Base-by-base conservation (phyloP, 2,888 invertebrate genomes). In the Timema podura region DNA sequence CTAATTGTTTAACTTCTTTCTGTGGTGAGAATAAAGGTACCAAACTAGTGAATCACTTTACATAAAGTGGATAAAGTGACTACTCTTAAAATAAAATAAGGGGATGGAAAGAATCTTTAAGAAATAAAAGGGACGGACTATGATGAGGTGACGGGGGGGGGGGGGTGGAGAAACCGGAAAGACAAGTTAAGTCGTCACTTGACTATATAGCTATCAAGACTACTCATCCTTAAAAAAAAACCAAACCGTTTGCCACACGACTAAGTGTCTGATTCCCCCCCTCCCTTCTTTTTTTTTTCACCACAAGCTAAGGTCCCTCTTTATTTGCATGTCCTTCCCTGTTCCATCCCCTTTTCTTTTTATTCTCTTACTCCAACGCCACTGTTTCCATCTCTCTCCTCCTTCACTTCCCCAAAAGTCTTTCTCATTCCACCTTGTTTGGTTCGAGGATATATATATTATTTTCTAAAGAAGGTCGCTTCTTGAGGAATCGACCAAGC, bases 291-390 rank as follows among this genome's bases (percentile, higher is more conserved):
- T 30, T 30, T 30, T 30, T 30, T 30, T 30, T 30, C 30, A 30
- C 30, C 30, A 30, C 30, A 30, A 30, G 30, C 3, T 30, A 30
- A 30, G 30, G 30, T 30, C 59, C 48, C 69, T 69, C 69, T 69
- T 30, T 69, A 69, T 69, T 69, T 69, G 69, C 69, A 69, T 69
- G 66, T 66, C 48, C 69, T 68, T 61, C 65, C 59, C 48, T 57
- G 45, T 59, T n/a, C 46, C 15, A 48, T 48, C 15, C 65, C 65
- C 15, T 45, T 65, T 15, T 9, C 11, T 30, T 30, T 61, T 30
- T 30, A 44, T 61, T 61, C 51, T 51, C n/a, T 51, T 3, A 44
- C 45, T 61, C 45, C 45, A 44, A n/a, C 67, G 5, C 51, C 16
- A 48, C 48, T 47, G 61, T 48, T 69, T 68, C 65, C 54, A 51